Evolutionary conservation across 2,888 invertebrate species (phyloP), one percentile per base, ranked within the genome.

Genomic region (Lottia scabra): DNA sequence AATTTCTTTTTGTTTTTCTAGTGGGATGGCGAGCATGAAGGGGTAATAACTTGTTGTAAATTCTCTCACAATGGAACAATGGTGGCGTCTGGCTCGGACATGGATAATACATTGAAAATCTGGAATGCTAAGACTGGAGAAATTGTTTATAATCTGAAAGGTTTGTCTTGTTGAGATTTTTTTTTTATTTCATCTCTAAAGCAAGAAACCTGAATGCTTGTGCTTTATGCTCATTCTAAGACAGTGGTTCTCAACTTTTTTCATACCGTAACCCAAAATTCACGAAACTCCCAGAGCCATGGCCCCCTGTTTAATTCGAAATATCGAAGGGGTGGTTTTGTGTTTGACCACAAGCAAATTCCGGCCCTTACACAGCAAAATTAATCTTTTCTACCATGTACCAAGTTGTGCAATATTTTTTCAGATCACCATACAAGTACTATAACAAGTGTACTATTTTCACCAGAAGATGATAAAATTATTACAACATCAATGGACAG

Each of bases 401-500:
- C n/a, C n/a, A n/a, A n/a, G n/a, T n/a, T n/a, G n/a, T n/a, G n/a
- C n/a, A n/a, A n/a, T n/a, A n/a, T n/a, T n/a, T n/a, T n/a, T 80
- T 44, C 76, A 89, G 89, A 86, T 72, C 70, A 86, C 13, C 88
- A 89, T 78, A 81, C 77, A 10, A 86, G 86, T 63, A 84, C 87
- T 1, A 79, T 89, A 8, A 88, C 89, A 15, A 85, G 83, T 46
- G 83, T 84, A 62, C 77, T 78, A 67, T 89, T 89, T 78, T 81
- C 84, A 23, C 85, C 86, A 2, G 77, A 78, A 19, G 85, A 87
- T 78, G 86, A 86, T 71, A 82, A 87, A 74, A 79, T 89, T 8
- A 80, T 88, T 43, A 86, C 89, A 26, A 88, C 89, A n/a, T 89
- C 88, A 5, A 88, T 88, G 85, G 89, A 89, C 77, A 83, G 78